Evolutionary conservation across 2,113 vertebrate species (phyloP).

Genomic region (Poicephalus gulielmi): DNA sequence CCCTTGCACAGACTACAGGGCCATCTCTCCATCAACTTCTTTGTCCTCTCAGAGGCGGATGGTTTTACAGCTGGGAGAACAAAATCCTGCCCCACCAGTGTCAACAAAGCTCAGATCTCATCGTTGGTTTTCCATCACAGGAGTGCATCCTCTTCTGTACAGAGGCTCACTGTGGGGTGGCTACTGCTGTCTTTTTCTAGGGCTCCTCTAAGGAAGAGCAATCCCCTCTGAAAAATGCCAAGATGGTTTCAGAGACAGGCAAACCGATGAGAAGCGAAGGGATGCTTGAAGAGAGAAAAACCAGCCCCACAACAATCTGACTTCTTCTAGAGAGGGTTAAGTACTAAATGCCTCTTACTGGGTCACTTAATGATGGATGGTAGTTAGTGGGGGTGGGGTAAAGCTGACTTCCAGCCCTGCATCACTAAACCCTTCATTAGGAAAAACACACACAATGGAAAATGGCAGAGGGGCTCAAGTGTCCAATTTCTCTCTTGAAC

Average conservation of each 20-base stretch:
- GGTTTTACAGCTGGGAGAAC: not conserved
- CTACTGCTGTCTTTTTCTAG: not conserved
- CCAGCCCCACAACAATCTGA: conserved; percentile 30
- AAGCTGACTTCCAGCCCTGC: conserved; percentile 74
- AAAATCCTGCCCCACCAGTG: not conserved
- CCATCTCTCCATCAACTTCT: not conserved
- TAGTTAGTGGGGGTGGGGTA: conserved; percentile 63
- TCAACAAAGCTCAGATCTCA: not conserved
- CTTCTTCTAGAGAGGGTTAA: conserved; percentile 63
- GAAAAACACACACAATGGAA: conserved; percentile 71
- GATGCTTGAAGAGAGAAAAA: conserved; percentile 30
- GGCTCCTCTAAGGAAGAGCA: not conserved
- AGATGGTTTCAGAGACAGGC: not conserved
- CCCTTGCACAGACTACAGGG: not conserved
- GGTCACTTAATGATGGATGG: conserved; percentile 69
- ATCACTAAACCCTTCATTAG: conserved; percentile 73
- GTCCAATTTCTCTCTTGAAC: conserved; percentile 75
- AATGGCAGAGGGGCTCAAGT: conserved; percentile 71
- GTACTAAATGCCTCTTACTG: conserved; percentile 64
- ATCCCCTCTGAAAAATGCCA: not conserved
- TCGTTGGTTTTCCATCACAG: not conserved
- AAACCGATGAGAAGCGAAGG: not conserved
- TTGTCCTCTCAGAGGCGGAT: not conserved
- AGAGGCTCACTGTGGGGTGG: not conserved
- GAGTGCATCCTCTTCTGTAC: not conserved